A percentile compares a stretch with the other conserved stretches of the same genome.
Conservation (phyloP, 2,888 invertebrate genomes). For the Hydroisotoma schaefferi region DNA sequence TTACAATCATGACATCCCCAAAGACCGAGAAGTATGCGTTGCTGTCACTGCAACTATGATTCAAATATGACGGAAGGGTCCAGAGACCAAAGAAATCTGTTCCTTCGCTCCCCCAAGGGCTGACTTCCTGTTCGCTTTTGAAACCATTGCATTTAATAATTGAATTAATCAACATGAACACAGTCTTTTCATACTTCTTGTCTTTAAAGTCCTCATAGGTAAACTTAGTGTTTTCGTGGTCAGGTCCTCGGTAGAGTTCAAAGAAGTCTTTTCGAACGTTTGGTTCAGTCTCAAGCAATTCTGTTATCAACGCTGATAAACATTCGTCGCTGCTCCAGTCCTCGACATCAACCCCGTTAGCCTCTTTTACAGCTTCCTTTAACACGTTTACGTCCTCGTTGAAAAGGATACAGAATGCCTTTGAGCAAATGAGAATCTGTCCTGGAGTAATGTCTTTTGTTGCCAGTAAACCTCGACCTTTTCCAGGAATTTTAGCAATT, state of each 20-base stretch:
- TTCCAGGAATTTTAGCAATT: slow-evolving; percentile 3
- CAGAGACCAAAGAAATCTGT: neutral
- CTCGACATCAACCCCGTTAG: too few relatives aligned
- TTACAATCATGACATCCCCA: slow-evolving; percentile 4
- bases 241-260: too few relatives aligned
- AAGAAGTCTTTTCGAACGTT: too few relatives aligned
- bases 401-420: neutral
- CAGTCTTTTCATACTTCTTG: too few relatives aligned
- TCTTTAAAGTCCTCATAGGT: too few relatives aligned
- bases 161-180: neutral
- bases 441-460: neutral
- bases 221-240: too few relatives aligned
- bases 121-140: neutral
- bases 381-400: neutral
- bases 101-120: neutral
- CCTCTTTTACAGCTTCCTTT: too few relatives aligned
- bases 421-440: neutral
- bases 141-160: slow-evolving; percentile 1
- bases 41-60: slow-evolving; percentile 7
- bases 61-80: slow-evolving; percentile 7
- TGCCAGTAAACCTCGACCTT: slow-evolving; percentile 1
- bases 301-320: too few relatives aligned
- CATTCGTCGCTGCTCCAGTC: too few relatives aligned
- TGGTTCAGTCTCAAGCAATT: too few relatives aligned
- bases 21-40: slow-evolving; percentile 7